Base-by-base conservation (phyloP, 2,888 invertebrate species). In the Dynastes hyllus region DNA sequence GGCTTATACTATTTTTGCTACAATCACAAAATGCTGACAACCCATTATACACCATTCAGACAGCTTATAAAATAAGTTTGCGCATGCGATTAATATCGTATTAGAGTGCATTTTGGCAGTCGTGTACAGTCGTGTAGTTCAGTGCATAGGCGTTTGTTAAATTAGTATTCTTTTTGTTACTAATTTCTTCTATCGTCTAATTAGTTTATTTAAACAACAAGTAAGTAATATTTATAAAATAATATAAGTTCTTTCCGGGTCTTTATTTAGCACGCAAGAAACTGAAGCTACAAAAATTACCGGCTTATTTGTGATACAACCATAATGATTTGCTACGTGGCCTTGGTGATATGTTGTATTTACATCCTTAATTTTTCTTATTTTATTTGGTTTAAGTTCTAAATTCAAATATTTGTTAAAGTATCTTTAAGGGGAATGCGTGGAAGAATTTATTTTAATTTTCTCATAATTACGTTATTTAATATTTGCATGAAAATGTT, bases 241-340 rank as follows among this genome's bases (percentile, higher is more conserved):
- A 22, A 16, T 29, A 61, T 8, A 16, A 22, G 22, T 11, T 1
- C 8, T 61, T 3, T 29, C 29, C 9, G 22, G 6, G 29, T 29
- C 27, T 2, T 11, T 29, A 61, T 29, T 29, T 29, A 29, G 6
- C 22, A 61, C 3, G 29, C n/a, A 71, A 0, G 29, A 32, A 32
- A 53, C n/a, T 40, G 22, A 6, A 9, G 4, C 29, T 55, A 37
- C 16, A 45, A 40, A 55, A 73, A 73, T 73, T 58, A 63, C 78
- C 78, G 78, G 78, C 79, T 79, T 79, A 79, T 76, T 67, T 58
- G 37, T 61, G 45, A 55, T 79, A 77, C 81, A 69, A 80, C 82
- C 82, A 81, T 80, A 63, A 81, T 82, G 71, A 63, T 76, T 78
- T 82, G 83, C 83, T 82, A 84, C 84, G 84, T 84, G 84, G 84